Evolutionary conservation across 2,888 invertebrate genomes (phyloP).

Genomic region (Callyntrura sp.): DNA sequence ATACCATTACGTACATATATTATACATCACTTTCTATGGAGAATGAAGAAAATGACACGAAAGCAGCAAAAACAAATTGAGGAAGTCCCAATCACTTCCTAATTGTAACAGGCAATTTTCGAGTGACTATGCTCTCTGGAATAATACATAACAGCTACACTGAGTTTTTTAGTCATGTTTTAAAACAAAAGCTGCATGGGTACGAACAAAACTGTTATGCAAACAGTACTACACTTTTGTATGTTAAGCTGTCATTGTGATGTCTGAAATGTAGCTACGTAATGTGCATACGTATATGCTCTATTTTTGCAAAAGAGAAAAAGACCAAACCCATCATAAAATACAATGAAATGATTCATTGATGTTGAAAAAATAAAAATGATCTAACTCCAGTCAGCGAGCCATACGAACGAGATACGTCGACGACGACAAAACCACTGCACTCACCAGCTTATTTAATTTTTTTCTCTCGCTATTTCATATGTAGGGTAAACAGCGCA

Average conservation of each 20-base stretch:
- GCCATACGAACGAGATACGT: neutral
- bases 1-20: neutral
- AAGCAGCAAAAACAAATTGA: constrained; percentile 77
- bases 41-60: constrained; percentile 36
- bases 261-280: neutral
- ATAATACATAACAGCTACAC: neutral
- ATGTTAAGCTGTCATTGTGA: neutral
- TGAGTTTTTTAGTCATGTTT: neutral
- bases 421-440: constrained; percentile 12
- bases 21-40: no score
- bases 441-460: constrained; percentile 11
- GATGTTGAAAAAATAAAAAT: constrained; percentile 3
- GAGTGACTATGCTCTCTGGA: constrained; percentile 31
- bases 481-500: constrained; percentile 18
- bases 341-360: constrained; percentile 65
- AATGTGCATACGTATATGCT: neutral
- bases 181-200: constrained; percentile 1
- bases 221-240: neutral
- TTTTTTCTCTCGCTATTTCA: neutral
- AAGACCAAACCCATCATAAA: constrained; percentile 72
- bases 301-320: neutral
- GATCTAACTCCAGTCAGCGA: constrained; percentile 41
- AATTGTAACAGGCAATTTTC: constrained; percentile 75
- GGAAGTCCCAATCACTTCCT: constrained; percentile 83
- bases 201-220: no score